Evolutionary conservation across 1,140 invertebrate species (phyloP).

Genomic region (Apis dorsata): DNA sequence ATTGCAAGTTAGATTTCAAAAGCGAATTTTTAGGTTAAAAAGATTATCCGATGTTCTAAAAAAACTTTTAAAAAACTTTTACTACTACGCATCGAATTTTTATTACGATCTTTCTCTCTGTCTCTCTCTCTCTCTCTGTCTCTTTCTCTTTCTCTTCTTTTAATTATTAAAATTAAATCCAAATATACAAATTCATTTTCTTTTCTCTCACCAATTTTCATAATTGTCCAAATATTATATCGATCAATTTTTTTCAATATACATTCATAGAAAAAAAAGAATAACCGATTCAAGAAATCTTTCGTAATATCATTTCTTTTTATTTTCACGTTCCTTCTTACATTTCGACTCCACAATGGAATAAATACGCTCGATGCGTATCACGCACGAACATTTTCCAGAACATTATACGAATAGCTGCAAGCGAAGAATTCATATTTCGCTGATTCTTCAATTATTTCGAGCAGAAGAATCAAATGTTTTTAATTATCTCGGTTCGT

Average conservation of each 20-base stretch:
- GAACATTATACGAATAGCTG: not conserved
- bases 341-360: not conserved
- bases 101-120: too few species aligned
- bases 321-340: not conserved
- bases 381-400: not conserved
- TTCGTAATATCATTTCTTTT: not conserved
- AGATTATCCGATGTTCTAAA: too few species aligned
- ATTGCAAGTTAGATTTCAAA: too few species aligned
- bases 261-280: not conserved
- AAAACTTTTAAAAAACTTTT: too few species aligned
- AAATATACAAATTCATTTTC: not conserved
- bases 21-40: too few species aligned
- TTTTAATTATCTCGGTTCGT: conserved; percentile 16
- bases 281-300: not conserved
- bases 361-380: not conserved
- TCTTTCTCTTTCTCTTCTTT: not conserved
- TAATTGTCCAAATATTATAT: not conserved
- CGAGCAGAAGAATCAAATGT: not conserved
- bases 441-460: not conserved
- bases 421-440: not conserved
- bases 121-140: not conserved
- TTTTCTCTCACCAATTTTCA: not conserved
- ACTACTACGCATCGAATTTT: too few species aligned
- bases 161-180: not conserved
- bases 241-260: not conserved